Base-by-base conservation (phyloP, 2,113 vertebrate species). In the Poeciliopsis occidentalis region DNA sequence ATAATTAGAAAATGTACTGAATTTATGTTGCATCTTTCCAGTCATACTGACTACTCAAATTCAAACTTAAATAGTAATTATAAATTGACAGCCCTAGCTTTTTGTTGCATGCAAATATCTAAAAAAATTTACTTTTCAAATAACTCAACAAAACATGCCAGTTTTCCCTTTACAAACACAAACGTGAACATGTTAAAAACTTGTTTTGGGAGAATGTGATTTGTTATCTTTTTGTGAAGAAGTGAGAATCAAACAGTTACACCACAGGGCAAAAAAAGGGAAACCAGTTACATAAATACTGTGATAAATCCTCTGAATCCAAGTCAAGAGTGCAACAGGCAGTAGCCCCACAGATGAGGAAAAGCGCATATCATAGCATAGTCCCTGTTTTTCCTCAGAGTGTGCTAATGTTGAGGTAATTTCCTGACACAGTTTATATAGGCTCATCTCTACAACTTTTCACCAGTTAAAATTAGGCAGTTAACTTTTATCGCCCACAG, bases 401-500 rank as follows among this genome's bases (percentile, higher is more conserved):
- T 60, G 29, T 32, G 74, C 57, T 87, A 72, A 85, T 69, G 78
- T 65, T 89, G 82, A 91, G 77, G 65, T 87, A 17, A 85, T 88
- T 88, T 91, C 75, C 80, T 82, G 67, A 81, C 63, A 71, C 57
- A 19, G 17, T 71, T 82, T 77, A 73, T 72, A 71, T 26, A 44
- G 54, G 63, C 68, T 80, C 64, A 86, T 85, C 83, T 84, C 47
- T 67, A 24, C 63, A 86, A 67, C 64, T 15, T 41, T 71, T 75
- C 73, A 67, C 73, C 63, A 67, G 71, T 80, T 70, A 76, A 80
- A 80, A 83, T 78, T 68, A 69, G 63, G 76, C 79, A 80, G 74
- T 85, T 84, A 86, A 76, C 67, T 81, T 89, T 86, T 83, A 86
- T 85, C 81, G 86, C 79, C 31, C 64, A 27, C 67, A 72, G 41